phyloP scores from a whole-genome alignment of 37 sponge, comb jelly and placozoan species.

The Bolinopsis microptera region DNA sequence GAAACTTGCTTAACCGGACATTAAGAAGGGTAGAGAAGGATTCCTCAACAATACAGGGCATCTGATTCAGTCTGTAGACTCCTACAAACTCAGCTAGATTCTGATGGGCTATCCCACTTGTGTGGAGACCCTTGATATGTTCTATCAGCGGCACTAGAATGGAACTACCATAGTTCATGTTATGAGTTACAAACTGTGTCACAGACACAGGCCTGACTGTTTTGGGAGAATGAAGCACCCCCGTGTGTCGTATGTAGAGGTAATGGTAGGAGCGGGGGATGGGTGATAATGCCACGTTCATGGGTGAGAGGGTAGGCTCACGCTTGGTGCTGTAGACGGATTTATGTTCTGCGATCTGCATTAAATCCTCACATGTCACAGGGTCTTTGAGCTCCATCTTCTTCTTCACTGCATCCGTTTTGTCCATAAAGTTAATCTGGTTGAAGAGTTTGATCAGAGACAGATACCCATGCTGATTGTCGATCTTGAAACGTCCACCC shows the following conservation, averaged over 20 bases:
- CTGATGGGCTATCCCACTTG: not conserved
- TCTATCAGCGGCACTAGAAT: not conserved
- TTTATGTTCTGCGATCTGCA: not conserved
- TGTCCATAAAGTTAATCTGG: not conserved
- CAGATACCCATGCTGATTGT: not conserved
- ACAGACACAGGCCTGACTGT: not conserved
- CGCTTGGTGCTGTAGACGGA: not conserved
- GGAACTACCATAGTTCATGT: slow-evolving; percentile 30
- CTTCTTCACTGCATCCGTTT: not conserved
- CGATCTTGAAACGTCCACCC: not conserved
- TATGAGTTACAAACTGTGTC: slow-evolving; percentile 22
- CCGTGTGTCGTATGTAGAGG: not conserved
- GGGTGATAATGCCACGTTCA: not conserved
- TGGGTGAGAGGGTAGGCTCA: not conserved
- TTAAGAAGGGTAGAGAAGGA: not conserved
- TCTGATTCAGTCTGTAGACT: not conserved
- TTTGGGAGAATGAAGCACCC: not conserved
- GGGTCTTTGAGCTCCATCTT: not conserved
- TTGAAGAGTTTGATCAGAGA: slow-evolving; percentile 1
- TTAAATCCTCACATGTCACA: slow-evolving; percentile 9
- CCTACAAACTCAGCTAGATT: not conserved
- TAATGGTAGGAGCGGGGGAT: not conserved
- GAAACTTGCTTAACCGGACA: not conserved
- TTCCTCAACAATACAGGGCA: slow-evolving; percentile 31
- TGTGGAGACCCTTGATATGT: not conserved